Conservation (phyloP, 2,888 invertebrate genomes). For the Cyaniris semiargus region DNA sequence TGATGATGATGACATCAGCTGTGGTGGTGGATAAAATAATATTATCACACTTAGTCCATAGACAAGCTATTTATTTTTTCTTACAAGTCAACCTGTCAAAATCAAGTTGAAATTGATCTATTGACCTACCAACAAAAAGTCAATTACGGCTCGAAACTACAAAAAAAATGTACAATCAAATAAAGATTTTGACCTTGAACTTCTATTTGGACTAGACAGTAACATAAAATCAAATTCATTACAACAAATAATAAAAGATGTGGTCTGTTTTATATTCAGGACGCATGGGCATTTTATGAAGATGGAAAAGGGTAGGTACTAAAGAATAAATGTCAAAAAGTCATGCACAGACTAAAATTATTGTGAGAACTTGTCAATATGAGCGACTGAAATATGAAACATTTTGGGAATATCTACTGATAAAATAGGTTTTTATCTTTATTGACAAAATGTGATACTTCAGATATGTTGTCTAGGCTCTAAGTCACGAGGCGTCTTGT, state of each 20-base stretch:
- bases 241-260: slow-evolving; percentile 18
- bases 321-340: slow-evolving; percentile 23
- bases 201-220: neutral
- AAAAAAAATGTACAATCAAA: neutral
- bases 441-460: no score
- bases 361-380: slow-evolving; percentile 14
- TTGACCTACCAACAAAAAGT: neutral
- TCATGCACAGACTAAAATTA: slow-evolving; percentile 1
- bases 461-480: no score
- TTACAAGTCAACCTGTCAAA: neutral
- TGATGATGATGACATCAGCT: no score
- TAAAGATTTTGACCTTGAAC: neutral
- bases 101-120: slow-evolving; percentile 6
- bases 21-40: no score
- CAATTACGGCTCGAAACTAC: neutral
- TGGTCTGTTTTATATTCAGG: slow-evolving; percentile 23
- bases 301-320: slow-evolving; percentile 28
- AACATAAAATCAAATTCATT: slow-evolving; percentile 24
- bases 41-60: no score
- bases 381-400: neutral
- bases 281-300: slow-evolving; percentile 1
- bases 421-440: neutral
- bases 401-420: neutral
- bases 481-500: neutral
- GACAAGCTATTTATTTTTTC: neutral